Base-by-base conservation (phyloP, 2,888 invertebrate species). In the Caenorhabditis sp. region DNA sequence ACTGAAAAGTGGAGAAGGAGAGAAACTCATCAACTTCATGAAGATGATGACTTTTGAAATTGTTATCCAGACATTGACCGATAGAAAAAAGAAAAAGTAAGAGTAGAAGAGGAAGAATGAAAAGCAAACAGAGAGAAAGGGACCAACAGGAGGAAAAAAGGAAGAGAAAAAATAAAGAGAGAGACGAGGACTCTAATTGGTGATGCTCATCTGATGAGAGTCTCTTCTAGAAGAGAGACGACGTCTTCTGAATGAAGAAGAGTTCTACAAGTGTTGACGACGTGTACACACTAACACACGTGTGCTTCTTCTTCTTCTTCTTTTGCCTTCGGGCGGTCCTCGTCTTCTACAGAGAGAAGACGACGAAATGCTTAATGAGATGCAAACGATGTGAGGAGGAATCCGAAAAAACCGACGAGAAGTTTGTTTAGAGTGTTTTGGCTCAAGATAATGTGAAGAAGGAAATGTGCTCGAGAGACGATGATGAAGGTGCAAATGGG, bases 221-320 rank as follows among this genome's bases (percentile, higher is more conserved):
- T 51, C 66, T 54, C 51, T 59, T 68, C 68, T 59, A 51, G 68
- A 69, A 69, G 44, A 49, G 22, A 44, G n/a, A 56, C 63, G 31
- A 54, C 61, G 59, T 77, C 70, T 63, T 70, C 77, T 61, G 54
- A 70, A 69, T 69, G 69, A 77, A 77, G 69, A 77, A 38, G 69
- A 56, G 51, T 58, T 61, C 28, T 44, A 79, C 79, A 79, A 79
- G 79, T 79, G 79, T 79, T 79, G 79, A 70, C 70, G 79, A 79
- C 79, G 56, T 59, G 54, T 70, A 68, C 61, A 68, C 68, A 68
- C 68, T 68, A 68, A 68, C 68, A 68, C 68, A 47, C 68, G 49
- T 66, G 76, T 47, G 19, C 38, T 38, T 38, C 38, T 38, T 38
- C 38, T 38, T 26, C 73, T 61, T 44, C 74, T 75, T 58, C 56